Conservation (phyloP, 2,113 vertebrate species). For the Austrofundulus limnaeus region DNA sequence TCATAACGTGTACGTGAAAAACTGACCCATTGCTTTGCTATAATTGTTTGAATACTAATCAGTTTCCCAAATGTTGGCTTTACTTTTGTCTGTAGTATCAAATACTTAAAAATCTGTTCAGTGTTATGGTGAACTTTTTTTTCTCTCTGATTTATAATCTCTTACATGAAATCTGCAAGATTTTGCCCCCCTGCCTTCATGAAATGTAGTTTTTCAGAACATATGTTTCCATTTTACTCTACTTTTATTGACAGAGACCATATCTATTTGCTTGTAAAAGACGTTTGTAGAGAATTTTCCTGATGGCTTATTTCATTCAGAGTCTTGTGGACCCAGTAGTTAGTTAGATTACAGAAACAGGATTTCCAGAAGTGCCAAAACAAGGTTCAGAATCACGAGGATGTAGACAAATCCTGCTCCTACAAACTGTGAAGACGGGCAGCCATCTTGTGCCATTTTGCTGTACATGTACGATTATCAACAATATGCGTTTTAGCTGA, state of each 20-base stretch:
- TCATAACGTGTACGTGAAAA: slow-evolving; percentile 62
- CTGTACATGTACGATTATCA: slow-evolving; percentile 52
- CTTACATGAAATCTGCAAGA: slow-evolving; percentile 19
- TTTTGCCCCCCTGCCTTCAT: background rate
- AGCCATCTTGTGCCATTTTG: slow-evolving; percentile 69
- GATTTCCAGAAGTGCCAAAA: slow-evolving; percentile 67
- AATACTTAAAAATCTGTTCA: slow-evolving; percentile 52
- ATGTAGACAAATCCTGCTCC: slow-evolving; percentile 19
- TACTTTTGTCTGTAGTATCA: slow-evolving; percentile 56
- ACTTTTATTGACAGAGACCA: slow-evolving; percentile 33
- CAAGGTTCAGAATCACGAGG: slow-evolving; percentile 24
- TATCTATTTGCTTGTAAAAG: slow-evolving; percentile 36
- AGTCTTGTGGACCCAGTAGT: slow-evolving; percentile 31
- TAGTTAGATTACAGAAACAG: slow-evolving; percentile 14
- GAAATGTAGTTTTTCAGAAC: slow-evolving; percentile 14
- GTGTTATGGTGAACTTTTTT: slow-evolving; percentile 58
- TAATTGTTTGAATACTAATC: slow-evolving; percentile 55
- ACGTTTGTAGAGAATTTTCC: slow-evolving; percentile 21
- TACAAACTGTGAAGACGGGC: slow-evolving; percentile 51
- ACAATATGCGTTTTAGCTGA: slow-evolving; percentile 51
- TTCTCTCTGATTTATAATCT: slow-evolving; percentile 33
- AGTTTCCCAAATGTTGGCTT: slow-evolving; percentile 53
- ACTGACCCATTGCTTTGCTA: slow-evolving; percentile 56
- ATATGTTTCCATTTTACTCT: slow-evolving; percentile 49
- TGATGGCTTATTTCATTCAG: slow-evolving; percentile 5